These are phyloP conservation scores for Drosophila phalerata DNA, from an alignment of 2,888 invertebrate genomes.

Conservation along the genomic window DNA sequence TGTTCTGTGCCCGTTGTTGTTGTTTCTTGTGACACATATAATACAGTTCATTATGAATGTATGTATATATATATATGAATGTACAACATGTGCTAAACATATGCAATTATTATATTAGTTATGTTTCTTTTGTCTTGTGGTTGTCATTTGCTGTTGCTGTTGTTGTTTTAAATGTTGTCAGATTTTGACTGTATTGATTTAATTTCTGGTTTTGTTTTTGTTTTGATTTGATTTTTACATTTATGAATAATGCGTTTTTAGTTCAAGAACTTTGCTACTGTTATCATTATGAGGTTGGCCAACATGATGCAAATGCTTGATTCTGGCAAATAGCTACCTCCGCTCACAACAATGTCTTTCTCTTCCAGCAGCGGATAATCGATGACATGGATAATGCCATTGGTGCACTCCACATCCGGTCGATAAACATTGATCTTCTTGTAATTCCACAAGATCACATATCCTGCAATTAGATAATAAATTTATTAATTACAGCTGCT, in stretches of 20 bases:
- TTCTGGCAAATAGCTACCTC: conserved; percentile 84
- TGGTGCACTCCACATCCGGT: conserved; percentile 97
- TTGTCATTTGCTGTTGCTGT: conserved; percentile 10
- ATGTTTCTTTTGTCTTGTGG: conserved; percentile 44
- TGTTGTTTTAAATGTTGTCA: conserved; percentile 8
- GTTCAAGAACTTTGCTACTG: conserved; percentile 84
- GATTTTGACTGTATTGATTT: conserved; percentile 63
- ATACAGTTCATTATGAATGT: conserved; percentile 54
- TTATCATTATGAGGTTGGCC: conserved; percentile 85
- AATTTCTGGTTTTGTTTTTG: conserved; percentile 46
- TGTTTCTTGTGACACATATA: conserved; percentile 72
- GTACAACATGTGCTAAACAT: conserved; percentile 59
- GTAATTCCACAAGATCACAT: conserved; percentile 94
- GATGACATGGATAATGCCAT: conserved; percentile 97
- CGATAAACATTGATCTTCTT: conserved; percentile 93
- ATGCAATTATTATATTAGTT: conserved; percentile 58
- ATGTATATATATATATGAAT: conserved; percentile 23
- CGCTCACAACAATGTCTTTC: conserved; percentile 91
- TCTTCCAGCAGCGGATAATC: conserved; percentile 94
- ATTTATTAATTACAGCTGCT: neutral
- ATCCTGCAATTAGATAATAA: conserved; percentile 87
- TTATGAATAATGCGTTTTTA: conserved; percentile 72
- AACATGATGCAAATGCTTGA: conserved; percentile 84
- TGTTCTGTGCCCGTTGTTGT: conserved; percentile 19
- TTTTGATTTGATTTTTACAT: conserved; percentile 62